Percentiles rank a stretch among this genome's conserved stretches.
Conservation (phyloP, 2,888 invertebrate species). For the Trypoxylon attenuatum region DNA sequence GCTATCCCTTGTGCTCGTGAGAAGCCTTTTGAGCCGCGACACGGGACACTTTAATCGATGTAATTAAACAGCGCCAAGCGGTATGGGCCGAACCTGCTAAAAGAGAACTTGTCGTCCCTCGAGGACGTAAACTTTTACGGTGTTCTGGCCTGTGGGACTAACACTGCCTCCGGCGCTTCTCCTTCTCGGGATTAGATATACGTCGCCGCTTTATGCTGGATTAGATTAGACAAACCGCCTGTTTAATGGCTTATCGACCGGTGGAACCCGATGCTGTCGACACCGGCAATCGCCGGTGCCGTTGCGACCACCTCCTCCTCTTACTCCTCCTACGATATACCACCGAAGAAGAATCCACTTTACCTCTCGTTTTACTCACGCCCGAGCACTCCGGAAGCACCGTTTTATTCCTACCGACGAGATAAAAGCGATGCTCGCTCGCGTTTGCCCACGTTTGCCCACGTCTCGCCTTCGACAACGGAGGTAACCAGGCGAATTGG, state of each 20-base stretch:
- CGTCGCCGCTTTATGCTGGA: constrained; percentile 22
- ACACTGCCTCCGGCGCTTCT: too few species aligned
- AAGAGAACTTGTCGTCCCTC: constrained; percentile 28
- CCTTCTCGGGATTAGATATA: constrained; percentile 27
- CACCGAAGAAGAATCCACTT: too few species aligned
- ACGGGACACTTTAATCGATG: constrained; percentile 22
- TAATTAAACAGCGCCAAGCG: constrained; percentile 31
- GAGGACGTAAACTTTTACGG: constrained; percentile 37
- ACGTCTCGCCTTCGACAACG: too few species aligned
- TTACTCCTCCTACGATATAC: too few species aligned
- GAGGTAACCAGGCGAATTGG: too few species aligned
- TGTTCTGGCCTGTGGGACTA: constrained; percentile 14
- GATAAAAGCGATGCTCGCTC: too few species aligned
- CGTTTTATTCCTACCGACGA: too few species aligned
- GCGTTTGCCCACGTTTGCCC: too few species aligned
- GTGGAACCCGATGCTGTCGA: neutral
- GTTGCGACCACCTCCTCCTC: too few species aligned
- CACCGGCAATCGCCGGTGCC: neutral
- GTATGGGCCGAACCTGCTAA: constrained; percentile 25
- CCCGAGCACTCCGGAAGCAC: too few species aligned
- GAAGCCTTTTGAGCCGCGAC: constrained; percentile 12
- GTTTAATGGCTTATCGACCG: constrained; percentile 9
- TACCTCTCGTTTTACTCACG: too few species aligned
- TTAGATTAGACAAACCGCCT: constrained; percentile 12
- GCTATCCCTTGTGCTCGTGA: too few species aligned